A percentile compares a stretch with the other conserved stretches of the same genome.
Conservation (phyloP, 2,888 invertebrate genomes). For the Troides oblongomaculatus region DNA sequence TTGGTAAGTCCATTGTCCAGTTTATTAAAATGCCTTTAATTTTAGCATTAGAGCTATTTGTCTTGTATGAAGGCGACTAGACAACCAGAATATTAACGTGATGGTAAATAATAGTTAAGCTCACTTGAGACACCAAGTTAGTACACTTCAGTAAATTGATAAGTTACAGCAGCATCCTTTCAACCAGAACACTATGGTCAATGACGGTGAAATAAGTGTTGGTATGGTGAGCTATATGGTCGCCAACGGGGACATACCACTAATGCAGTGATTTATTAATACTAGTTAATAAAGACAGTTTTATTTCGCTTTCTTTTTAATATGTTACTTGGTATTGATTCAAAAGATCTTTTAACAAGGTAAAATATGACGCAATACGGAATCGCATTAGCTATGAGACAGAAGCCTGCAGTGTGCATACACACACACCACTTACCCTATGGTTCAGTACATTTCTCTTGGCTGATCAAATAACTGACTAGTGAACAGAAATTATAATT, state of each 20-base stretch:
- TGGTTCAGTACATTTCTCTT: neutral
- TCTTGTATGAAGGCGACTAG: no score
- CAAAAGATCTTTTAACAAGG: slow-evolving; percentile 24
- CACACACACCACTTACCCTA: neutral
- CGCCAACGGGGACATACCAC: no score
- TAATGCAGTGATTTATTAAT: no score
- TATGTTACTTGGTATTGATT: slow-evolving; percentile 20
- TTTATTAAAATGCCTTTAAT: neutral
- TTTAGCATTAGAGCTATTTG: neutral
- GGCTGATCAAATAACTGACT: neutral
- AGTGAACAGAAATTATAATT: neutral
- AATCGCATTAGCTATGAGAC: slow-evolving; percentile 22
- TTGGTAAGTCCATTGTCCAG: neutral
- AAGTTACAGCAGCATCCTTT: no score
- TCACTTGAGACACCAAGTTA: no score
- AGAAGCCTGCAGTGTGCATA: slow-evolving; percentile 17
- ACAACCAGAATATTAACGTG: no score
- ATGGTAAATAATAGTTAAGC: no score
- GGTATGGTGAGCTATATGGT: no score
- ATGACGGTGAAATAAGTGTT: no score
- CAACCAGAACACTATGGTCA: no score
- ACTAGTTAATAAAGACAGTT: neutral
- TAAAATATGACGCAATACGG: slow-evolving; percentile 27
- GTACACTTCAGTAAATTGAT: no score
- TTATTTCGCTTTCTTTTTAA: slow-evolving; percentile 19